Conservation (phyloP, 2,888 invertebrate genomes). For the Phragmatobia fuliginosa region DNA sequence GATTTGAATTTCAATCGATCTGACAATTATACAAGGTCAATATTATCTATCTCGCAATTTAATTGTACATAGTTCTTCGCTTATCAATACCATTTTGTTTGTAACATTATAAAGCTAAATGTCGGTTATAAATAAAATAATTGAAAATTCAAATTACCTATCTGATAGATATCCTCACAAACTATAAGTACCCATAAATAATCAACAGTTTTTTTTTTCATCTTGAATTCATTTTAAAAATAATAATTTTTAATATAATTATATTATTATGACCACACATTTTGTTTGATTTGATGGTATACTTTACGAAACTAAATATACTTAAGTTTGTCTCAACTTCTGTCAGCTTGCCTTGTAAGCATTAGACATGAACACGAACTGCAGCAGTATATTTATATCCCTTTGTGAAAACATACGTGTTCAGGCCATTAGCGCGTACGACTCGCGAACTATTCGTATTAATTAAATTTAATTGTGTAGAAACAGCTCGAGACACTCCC, state of each 20-base stretch:
- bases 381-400: constrained; percentile 67
- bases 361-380: constrained; percentile 44
- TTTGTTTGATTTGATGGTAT: not conserved
- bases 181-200: not conserved
- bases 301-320: not conserved
- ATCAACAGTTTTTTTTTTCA: too few relatives aligned
- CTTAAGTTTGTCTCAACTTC: not conserved
- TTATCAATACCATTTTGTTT: not conserved
- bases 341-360: constrained; percentile 18
- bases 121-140: too few relatives aligned
- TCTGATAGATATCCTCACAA: not conserved
- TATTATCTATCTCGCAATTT: not conserved
- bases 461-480: constrained; percentile 85
- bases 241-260: too few relatives aligned
- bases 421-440: constrained; percentile 77
- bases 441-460: constrained; percentile 84
- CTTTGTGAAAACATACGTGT: constrained; percentile 75
- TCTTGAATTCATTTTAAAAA: too few relatives aligned
- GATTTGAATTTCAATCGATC: not conserved
- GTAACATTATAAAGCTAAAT: too few relatives aligned
- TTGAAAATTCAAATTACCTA: not conserved
- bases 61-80: not conserved
- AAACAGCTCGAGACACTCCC: constrained; percentile 65
- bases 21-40: not conserved
- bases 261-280: not conserved